Base-by-base conservation (phyloP, 2,888 invertebrate genomes). In the Drosophila melanosoma region DNA sequence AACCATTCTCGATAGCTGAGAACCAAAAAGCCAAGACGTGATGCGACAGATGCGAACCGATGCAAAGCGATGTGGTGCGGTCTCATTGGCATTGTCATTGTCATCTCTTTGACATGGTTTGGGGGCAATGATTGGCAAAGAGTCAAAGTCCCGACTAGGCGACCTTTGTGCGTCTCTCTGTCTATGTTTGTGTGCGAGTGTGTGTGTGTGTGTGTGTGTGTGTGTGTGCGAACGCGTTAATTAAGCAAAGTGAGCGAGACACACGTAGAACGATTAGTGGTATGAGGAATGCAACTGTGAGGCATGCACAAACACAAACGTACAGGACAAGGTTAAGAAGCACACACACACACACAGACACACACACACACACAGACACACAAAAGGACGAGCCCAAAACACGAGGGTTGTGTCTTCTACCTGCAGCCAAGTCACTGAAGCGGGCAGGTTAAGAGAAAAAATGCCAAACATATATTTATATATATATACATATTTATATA, bases 211-310 rank as follows among this genome's bases (percentile, higher is more conserved):
- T 66, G 79, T 82, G 75, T 85, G 70, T 70, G 87, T 17, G 40
- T 71, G 58, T 66, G 54, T 77, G 69, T 79, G 83, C 76, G 81
- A 74, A 76, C 79, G 88, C 86, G 87, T 87, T 87, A 87, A 87
- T 87, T 87, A 87, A 90, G 90, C 90, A 87, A 87, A 86, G 89
- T 86, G 82, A 87, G 90, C 87, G 90, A 83, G 84, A 81, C 87
- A 75, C 87, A 89, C 87, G 87, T 87, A 78, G 69, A 20, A 57
- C 29, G 64, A 20, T 48, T 49, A 29, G 35, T 58, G 57, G 68
- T 51, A 38, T 51, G 66, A 38, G 51, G 56, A 57, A 56, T 74
- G 71, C 76, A 73, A 63, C 64, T 53, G 54, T 51, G 71, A 63
- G 72, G 77, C 88, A 86, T 89, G 89, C 87, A 79, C 70, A 72